These are phyloP conservation scores for Anarrhichthys ocellatus DNA, from an alignment of 2,113 vertebrate species.

Conservation along the genomic window DNA sequence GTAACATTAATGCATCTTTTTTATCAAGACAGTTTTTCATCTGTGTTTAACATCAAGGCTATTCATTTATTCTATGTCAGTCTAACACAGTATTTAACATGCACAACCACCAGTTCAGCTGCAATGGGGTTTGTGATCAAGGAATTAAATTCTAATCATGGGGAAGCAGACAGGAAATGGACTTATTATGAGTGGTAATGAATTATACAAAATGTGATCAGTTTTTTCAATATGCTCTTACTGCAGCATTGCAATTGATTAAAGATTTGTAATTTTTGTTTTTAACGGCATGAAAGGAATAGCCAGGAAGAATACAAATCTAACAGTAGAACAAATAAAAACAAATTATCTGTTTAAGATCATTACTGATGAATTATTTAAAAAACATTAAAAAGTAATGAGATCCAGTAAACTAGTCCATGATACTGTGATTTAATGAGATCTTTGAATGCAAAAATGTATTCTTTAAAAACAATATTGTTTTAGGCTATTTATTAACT, in stretches of 20 bases:
- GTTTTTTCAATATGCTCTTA: neutral
- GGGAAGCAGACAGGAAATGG: constrained; percentile 18
- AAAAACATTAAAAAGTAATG: neutral
- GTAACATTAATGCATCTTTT: constrained; percentile 10
- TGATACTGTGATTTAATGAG: neutral
- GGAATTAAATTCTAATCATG: constrained; percentile 14
- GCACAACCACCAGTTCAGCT: neutral
- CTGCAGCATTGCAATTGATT: neutral
- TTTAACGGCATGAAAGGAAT: neutral
- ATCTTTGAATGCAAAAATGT: neutral
- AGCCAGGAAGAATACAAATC: neutral
- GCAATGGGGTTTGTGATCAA: constrained; percentile 11
- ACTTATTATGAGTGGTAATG: neutral
- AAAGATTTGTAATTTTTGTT: neutral
- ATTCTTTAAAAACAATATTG: neutral
- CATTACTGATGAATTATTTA: constrained; percentile 8
- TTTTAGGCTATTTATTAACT: neutral
- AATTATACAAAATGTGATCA: neutral
- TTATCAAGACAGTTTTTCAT: neutral
- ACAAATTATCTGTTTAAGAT: neutral
- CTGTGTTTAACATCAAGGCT: neutral
- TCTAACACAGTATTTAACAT: neutral
- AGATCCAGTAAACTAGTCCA: neutral
- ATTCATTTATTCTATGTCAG: constrained; percentile 13
- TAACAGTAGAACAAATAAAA: neutral